Percentiles rank a stretch among this genome's conserved stretches.
Evolutionary conservation across 1,140 invertebrate genomes (phyloP).

Genomic region (Daktulosphaira vitifoliae): DNA sequence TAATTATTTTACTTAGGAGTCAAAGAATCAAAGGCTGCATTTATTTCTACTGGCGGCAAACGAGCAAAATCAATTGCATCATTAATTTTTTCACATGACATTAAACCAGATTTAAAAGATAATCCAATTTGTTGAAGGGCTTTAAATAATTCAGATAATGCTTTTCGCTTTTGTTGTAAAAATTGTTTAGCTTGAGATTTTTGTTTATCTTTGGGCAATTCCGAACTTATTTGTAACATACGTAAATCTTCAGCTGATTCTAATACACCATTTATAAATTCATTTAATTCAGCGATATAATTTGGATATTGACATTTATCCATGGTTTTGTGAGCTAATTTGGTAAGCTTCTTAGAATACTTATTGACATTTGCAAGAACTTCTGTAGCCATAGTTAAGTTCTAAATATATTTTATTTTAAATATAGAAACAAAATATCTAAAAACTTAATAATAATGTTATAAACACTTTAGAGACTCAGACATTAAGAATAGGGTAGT

Average conservation of each 20-base stretch:
- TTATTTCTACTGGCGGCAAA: conserved; percentile 54
- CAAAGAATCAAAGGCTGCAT: conserved; percentile 41
- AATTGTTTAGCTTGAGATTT: conserved; percentile 70
- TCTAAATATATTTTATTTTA: no score
- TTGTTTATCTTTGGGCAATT: conserved; percentile 61
- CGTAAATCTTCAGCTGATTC: conserved; percentile 15
- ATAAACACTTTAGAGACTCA: no score
- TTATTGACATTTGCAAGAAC: conserved; percentile 7
- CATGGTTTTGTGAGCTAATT: conserved; percentile 11
- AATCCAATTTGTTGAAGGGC: conserved; percentile 60
- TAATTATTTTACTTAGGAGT: conserved; percentile 17
- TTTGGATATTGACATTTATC: conserved; percentile 11
- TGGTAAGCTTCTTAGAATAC: conserved; percentile 6
- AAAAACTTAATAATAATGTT: no score
- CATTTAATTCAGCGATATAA: conserved; percentile 20
- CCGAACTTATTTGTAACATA: conserved; percentile 50
- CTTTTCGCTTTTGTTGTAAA: conserved; percentile 72
- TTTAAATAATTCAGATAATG: conserved; percentile 75
- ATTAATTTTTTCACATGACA: conserved; percentile 38
- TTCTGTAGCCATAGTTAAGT: background rate
- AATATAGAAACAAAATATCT: no score
- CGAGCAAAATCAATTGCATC: conserved; percentile 41
- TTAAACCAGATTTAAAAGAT: conserved; percentile 67
- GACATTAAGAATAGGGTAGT: no score
- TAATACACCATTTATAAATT: conserved; percentile 12